phyloP scores from a whole-genome alignment of 2,797 vertebrate species.

The Clamator glandarius region DNA sequence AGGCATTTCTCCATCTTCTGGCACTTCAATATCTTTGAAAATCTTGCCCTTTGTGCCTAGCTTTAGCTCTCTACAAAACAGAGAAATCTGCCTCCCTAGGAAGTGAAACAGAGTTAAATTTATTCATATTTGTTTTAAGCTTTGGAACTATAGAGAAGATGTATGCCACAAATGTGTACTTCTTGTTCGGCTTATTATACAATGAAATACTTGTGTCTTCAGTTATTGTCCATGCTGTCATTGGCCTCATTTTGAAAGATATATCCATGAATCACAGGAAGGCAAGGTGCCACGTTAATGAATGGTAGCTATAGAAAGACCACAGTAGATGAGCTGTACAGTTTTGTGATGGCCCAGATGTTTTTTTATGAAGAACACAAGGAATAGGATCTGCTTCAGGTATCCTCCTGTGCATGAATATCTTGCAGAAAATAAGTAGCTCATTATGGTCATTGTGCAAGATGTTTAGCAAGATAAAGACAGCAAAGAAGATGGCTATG shows the following conservation, averaged over 20 bases:
- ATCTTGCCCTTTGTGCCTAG: conserved; percentile 62
- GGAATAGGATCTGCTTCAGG: neutral
- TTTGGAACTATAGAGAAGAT: conserved; percentile 23
- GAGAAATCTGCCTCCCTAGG: conserved; percentile 34
- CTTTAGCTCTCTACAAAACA: conserved; percentile 44
- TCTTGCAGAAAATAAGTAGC: neutral
- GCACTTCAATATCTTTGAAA: conserved; percentile 57
- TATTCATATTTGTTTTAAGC: conserved; percentile 60
- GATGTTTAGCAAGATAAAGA: neutral
- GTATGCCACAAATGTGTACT: conserved; percentile 4
- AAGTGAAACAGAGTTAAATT: conserved; percentile 41
- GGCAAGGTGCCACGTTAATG: neutral
- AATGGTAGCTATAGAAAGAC: conserved; percentile 9
- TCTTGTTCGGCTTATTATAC: neutral
- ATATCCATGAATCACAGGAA: neutral
- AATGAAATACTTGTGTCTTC: neutral
- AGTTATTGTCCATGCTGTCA: neutral
- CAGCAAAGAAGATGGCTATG: neutral
- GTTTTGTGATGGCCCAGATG: neutral
- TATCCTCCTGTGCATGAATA: neutral
- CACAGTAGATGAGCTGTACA: neutral
- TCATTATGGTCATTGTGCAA: neutral
- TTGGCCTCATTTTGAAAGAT: neutral
- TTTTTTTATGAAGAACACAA: neutral
- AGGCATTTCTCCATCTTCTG: conserved; percentile 58